Conservation (phyloP, 1,140 invertebrate genomes). For the Lepeophtheirus salmonis region DNA sequence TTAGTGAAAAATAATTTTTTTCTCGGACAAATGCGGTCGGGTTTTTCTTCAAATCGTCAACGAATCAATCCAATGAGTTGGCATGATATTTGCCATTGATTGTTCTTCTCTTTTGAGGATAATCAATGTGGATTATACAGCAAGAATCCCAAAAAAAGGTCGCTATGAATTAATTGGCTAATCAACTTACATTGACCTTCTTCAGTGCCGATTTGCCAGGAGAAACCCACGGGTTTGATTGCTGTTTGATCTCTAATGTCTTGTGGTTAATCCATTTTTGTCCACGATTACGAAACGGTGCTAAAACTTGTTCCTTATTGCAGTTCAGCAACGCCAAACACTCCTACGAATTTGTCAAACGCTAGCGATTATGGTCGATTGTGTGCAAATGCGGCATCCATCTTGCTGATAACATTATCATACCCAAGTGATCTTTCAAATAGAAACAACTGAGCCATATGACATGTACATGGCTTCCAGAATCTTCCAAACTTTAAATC, state of each 20-base stretch:
- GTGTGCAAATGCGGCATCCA: neutral
- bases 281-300: neutral
- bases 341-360: neutral
- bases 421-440: neutral
- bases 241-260: neutral
- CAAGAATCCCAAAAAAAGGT: neutral
- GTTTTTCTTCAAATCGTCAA: neutral
- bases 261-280: neutral
- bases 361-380: neutral
- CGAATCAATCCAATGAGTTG: neutral
- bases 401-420: neutral
- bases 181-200: neutral
- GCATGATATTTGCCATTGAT: neutral
- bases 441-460: neutral
- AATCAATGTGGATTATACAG: neutral
- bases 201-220: neutral
- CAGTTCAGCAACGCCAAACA: neutral
- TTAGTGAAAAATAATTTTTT: slow-evolving; percentile 1
- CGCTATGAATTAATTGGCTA: neutral
- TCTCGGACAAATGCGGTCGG: no score
- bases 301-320: neutral
- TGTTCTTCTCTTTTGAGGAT: neutral
- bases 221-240: neutral
- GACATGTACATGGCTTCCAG: neutral
- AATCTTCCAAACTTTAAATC: neutral